These are phyloP conservation scores for Spea hammondii DNA, from an alignment of 2,797 vertebrate species.

Conservation along the genomic window DNA sequence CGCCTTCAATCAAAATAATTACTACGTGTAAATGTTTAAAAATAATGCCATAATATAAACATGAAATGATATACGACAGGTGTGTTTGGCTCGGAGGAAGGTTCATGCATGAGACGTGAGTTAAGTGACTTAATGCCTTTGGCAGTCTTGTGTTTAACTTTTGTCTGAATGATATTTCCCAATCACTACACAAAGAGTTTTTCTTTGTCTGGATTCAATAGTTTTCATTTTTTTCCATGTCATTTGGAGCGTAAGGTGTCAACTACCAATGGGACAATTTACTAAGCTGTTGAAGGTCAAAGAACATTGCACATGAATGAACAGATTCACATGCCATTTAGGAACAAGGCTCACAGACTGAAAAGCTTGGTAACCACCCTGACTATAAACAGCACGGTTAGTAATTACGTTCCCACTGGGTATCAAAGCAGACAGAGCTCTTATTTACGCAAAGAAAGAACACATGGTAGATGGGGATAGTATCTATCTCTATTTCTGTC, in stretches of 20 bases:
- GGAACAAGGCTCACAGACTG: slow-evolving; percentile 13
- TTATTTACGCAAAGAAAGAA: background rate
- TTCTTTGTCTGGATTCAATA: background rate
- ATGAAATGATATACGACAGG: no score
- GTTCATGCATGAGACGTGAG: no score
- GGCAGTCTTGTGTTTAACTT: no score
- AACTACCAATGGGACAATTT: slow-evolving; percentile 14
- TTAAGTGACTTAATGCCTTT: no score
- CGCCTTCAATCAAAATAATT: no score
- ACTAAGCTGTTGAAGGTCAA: slow-evolving; percentile 24
- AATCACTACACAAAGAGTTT: background rate
- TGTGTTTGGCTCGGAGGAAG: no score
- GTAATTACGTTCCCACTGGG: slow-evolving; percentile 13
- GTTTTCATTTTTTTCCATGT: slow-evolving; percentile 7
- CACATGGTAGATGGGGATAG: background rate
- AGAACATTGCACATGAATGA: slow-evolving; percentile 22
- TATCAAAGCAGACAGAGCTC: background rate
- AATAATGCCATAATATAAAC: no score
- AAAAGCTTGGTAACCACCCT: background rate
- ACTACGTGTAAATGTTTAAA: no score
- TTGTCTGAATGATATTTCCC: background rate
- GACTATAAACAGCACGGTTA: slow-evolving; percentile 1
- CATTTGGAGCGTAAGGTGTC: slow-evolving; percentile 19
- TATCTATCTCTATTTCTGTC: no score
- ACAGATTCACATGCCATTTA: slow-evolving; percentile 4